Evolutionary conservation across 2,113 vertebrate species (phyloP).

Genomic region (Myotis brandtii): DNA sequence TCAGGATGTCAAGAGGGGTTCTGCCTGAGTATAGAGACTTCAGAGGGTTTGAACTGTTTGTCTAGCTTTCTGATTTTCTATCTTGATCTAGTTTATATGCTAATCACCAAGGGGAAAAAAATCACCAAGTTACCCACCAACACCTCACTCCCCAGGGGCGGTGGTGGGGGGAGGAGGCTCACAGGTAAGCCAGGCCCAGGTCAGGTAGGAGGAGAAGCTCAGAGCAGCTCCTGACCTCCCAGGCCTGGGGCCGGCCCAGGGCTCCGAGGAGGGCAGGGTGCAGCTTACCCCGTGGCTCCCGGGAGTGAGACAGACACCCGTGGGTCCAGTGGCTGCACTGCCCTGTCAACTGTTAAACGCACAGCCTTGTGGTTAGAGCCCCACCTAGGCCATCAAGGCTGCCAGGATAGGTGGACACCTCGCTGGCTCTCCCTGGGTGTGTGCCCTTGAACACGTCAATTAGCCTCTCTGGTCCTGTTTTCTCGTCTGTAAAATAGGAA

Average conservation of each 20-base stretch:
- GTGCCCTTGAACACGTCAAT: slow-evolving; percentile 28
- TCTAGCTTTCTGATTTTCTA: neutral
- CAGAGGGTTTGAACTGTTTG: neutral
- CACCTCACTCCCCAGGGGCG: neutral
- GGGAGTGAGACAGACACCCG: neutral
- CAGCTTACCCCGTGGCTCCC: neutral
- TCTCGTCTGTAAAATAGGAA: slow-evolving; percentile 52
- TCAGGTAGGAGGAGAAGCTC: neutral
- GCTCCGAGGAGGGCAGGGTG: neutral
- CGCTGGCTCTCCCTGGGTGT: neutral
- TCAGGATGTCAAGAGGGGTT: neutral
- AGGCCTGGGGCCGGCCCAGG: neutral
- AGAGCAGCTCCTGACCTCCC: neutral
- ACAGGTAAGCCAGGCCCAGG: neutral
- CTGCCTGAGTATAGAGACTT: neutral
- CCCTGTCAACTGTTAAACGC: neutral
- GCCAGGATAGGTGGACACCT: neutral
- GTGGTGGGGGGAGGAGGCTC: neutral
- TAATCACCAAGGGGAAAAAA: neutral
- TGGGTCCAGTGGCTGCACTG: neutral
- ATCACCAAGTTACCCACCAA: neutral
- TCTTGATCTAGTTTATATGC: neutral
- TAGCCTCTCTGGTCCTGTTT: slow-evolving; percentile 26
- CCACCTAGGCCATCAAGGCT: neutral
- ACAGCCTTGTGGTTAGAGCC: neutral